Evolutionary conservation across 1,140 invertebrate genomes (phyloP).

Genomic region (Trichoplusia ni): DNA sequence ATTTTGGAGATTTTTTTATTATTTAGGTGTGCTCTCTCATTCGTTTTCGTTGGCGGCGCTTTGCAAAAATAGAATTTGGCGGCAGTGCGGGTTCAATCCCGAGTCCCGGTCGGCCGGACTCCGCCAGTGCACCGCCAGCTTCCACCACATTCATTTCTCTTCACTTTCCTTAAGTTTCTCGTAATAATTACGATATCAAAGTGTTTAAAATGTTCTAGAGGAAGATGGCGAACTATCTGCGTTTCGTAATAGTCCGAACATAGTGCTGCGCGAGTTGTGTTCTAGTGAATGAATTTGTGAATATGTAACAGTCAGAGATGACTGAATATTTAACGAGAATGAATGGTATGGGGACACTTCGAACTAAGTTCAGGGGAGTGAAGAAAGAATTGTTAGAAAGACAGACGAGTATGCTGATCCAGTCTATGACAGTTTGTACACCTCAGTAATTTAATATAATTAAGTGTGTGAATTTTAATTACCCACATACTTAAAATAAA

Average conservation of each 20-base stretch:
- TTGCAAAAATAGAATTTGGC: constrained; percentile 81
- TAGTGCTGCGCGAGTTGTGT: constrained; percentile 18
- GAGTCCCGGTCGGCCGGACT: constrained; percentile 66
- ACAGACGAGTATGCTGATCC: constrained; percentile 86
- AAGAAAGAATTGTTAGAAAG: constrained; percentile 88
- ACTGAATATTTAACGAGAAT: constrained; percentile 53
- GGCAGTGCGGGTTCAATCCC: constrained; percentile 64
- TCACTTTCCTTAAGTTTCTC: constrained; percentile 1
- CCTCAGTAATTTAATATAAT: neutral
- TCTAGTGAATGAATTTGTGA: constrained; percentile 28
- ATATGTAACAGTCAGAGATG: constrained; percentile 35
- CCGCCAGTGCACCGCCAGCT: constrained; percentile 68
- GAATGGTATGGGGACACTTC: constrained; percentile 73
- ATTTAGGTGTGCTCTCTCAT: constrained; percentile 67
- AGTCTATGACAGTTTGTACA: constrained; percentile 88
- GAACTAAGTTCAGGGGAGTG: constrained; percentile 87
- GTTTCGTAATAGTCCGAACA: neutral
- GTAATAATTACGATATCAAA: neutral
- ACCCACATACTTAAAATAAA: too few species aligned
- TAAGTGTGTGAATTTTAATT: too few species aligned
- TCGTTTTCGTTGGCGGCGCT: constrained; percentile 71
- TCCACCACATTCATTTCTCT: constrained; percentile 59
- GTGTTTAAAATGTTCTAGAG: neutral
- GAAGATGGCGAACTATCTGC: constrained; percentile 2
- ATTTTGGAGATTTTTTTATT: constrained; percentile 56